A percentile compares a stretch with the other conserved stretches of the same genome.
Conservation (phyloP, 1,140 invertebrate species). For the Parasteatoda tepidariorum region DNA sequence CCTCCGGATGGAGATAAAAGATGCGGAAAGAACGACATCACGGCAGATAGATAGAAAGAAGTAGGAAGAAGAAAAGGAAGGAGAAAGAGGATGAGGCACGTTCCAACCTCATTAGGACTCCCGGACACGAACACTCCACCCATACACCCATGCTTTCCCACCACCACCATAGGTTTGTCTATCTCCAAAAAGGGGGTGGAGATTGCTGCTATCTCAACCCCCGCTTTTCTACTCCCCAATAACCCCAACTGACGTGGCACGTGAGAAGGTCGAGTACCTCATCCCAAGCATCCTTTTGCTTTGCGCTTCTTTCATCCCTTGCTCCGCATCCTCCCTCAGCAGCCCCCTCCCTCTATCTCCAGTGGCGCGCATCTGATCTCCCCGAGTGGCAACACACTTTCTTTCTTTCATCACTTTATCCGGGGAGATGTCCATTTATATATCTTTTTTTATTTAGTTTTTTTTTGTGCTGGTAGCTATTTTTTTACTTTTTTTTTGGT, state of each 20-base stretch:
- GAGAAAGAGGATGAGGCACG: slow-evolving; percentile 29
- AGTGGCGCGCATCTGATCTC: slow-evolving; percentile 42
- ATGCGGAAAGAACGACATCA: slow-evolving; percentile 42
- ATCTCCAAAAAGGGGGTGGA: slow-evolving; percentile 7
- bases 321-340: background rate
- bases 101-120: slow-evolving; percentile 55
- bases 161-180: slow-evolving; percentile 24
- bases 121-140: slow-evolving; percentile 42
- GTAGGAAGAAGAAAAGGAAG: background rate
- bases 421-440: slow-evolving; percentile 50
- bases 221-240: slow-evolving; percentile 13
- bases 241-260: slow-evolving; percentile 52
- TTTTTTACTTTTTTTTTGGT: slow-evolving; percentile 1
- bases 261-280: slow-evolving; percentile 52
- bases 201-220: background rate
- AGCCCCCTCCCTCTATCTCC: slow-evolving; percentile 3
- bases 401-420: slow-evolving; percentile 53
- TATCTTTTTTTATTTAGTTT: slow-evolving; percentile 3
- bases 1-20: slow-evolving; percentile 48
- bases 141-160: background rate
- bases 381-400: slow-evolving; percentile 33
- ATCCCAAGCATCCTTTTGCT: slow-evolving; percentile 38
- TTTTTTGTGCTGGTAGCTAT: background rate
- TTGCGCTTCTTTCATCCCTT: slow-evolving; percentile 25
- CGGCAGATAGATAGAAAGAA: slow-evolving; percentile 17